Evolutionary conservation across 2,797 vertebrate genomes (phyloP).

Genomic region (Adelosebastes latens): DNA sequence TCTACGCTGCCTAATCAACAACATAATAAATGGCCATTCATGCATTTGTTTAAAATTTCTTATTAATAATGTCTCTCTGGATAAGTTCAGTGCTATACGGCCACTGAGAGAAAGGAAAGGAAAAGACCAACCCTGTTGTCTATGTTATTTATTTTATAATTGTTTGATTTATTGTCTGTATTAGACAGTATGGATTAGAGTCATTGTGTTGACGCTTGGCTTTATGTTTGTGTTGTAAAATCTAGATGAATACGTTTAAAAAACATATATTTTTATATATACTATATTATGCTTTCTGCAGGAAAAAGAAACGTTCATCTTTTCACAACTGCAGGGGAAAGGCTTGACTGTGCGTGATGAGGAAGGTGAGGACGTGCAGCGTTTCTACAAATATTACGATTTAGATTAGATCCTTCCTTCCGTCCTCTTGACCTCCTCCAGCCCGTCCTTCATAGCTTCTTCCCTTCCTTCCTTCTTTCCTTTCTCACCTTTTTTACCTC

Average conservation of each 20-base stretch:
- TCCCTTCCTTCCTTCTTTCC: no score
- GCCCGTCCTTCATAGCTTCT: no score
- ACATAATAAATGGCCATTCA: background rate
- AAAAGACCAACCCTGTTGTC: background rate
- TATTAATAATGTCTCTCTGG: background rate
- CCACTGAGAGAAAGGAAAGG: background rate
- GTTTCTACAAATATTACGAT: background rate
- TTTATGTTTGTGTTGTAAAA: background rate
- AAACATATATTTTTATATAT: background rate
- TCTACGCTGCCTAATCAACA: background rate
- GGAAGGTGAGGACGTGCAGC: constrained; percentile 81
- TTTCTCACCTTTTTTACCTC: no score
- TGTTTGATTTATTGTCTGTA: background rate
- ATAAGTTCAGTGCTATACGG: background rate
- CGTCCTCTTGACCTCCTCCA: no score
- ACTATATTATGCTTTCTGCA: constrained; percentile 56
- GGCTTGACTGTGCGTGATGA: constrained; percentile 83
- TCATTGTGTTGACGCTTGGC: background rate
- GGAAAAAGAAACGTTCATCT: constrained; percentile 92
- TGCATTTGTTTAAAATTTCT: background rate
- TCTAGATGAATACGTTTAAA: background rate
- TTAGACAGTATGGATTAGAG: background rate
- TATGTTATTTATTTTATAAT: background rate
- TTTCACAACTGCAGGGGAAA: constrained; percentile 82
- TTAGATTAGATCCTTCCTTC: no score